A percentile compares a stretch with the other conserved stretches of the same genome.
Evolutionary conservation across 2,797 vertebrate species (phyloP).

Genomic region (Platyrinchus mystaceus): DNA sequence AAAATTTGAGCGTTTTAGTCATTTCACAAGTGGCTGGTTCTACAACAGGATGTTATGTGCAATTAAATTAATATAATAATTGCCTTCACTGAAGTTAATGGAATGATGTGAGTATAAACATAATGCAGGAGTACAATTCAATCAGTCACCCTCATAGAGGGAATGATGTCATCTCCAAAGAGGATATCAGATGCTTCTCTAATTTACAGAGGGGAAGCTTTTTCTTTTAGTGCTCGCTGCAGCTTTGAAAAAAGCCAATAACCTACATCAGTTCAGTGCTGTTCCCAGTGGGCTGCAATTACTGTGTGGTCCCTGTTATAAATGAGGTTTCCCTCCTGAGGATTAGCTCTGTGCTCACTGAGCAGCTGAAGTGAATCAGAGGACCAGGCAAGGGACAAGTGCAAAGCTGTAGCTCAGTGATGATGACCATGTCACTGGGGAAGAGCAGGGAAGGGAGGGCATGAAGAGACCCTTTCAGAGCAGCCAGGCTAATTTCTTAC

Average conservation of each 20-base stretch:
- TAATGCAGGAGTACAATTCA: not conserved
- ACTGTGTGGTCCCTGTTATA: not conserved
- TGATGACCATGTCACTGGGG: not conserved
- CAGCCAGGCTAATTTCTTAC: not conserved
- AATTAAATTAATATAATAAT: not conserved
- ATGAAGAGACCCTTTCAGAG: not conserved
- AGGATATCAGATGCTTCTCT: not conserved
- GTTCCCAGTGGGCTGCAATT: not conserved
- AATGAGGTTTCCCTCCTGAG: not conserved
- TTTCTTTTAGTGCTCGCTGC: not conserved
- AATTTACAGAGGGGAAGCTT: not conserved
- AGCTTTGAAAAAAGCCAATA: not conserved
- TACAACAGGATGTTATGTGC: not conserved
- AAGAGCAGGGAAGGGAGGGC: not conserved
- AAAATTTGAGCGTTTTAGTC: not conserved
- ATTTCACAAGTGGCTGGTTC: constrained; percentile 2
- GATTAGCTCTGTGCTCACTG: not conserved
- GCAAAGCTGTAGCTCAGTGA: not conserved
- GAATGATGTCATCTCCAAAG: not conserved
- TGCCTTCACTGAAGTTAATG: not conserved
- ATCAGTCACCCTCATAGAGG: not conserved
- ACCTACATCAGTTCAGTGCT: not conserved
- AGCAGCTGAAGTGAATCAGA: not conserved
- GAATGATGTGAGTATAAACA: not conserved
- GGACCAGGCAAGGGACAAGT: not conserved